Base-by-base conservation (phyloP, 1,140 invertebrate species). In the Bombyx mandarina region DNA sequence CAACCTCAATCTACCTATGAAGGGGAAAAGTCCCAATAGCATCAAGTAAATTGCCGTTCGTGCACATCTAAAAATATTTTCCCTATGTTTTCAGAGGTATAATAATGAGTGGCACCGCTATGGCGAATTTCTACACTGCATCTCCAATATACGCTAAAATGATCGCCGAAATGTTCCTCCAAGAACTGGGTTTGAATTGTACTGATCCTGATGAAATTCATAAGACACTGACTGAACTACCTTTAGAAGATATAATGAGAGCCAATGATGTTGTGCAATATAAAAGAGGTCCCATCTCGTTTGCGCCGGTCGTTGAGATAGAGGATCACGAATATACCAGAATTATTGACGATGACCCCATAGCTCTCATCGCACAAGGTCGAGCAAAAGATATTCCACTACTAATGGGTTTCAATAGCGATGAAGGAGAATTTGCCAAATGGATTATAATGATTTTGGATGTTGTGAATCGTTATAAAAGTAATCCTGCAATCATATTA, bases 231-330 rank as follows among this genome's bases (percentile, higher is more conserved):
- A 57, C 69, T 7, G 50, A 60, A 6, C 52, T 72, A 22, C 78
- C 80, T 1, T 50, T 84, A 1, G 63, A 78, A 8, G 56, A 66
- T 8, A 73, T 86, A 44, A 70, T 82, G 64, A 60, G 62, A 6
- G 77, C 71, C 7, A 74, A 81, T 48, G 62, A 55, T 18, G 46
- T 54, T 10, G 43, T 78, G 7, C 68, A 76, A 54, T 71, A 82
- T 43, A 45, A 62, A 7, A 58, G 69, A 5, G 82, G 82, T 3
- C 0, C 79, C 4, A 54, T 58, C 0, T 63, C 63, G 0, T 86
- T 86, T 56, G 35, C 56, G 4, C 80, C 82, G 1, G 78, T 82
- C 6, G 70, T 80, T 0, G 82, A 86, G 58, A 56, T 61, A 4
- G 12, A 61, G 4, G 58, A 63, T 45, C 58, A 65, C 8, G 73